Evolutionary conservation across 1,140 invertebrate genomes (phyloP), one percentile per base, ranked within the genome.

Genomic region (Lucilia sericata): DNA sequence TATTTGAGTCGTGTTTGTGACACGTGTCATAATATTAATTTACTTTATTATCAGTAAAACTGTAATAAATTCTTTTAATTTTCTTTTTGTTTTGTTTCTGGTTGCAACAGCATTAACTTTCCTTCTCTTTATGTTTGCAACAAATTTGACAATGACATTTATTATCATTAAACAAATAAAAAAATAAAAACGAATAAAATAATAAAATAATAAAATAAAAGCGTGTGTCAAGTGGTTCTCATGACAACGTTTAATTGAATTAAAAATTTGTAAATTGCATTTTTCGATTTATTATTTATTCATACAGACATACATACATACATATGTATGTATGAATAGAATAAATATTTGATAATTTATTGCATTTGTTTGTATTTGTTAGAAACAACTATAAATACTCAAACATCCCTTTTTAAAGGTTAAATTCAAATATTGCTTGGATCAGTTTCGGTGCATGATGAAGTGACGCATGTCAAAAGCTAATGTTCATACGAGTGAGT

Each of bases 231-330:
- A 80, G 76, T 80, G 76, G 76, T 49, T 80, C 76, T 80, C 76
- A 80, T 80, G 76, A 49, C 42, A 49, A 80, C 8, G 12, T 80
- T 80, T 80, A 80, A 80, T 80, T 80, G 76, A 80, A 80, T 80
- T 80, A 80, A 80, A 80, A 21, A 49, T 80, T 47, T 49, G 42
- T 80, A 80, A 49, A 21, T 70, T 70, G 19, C 21, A 70, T 70
- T 70, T 70, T 70, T 70, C n/a, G n/a, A 19, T 70, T 70, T 70
- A 70, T 17, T 55, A 42, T 70, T 70, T 70, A 9, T 21, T 70
- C 10, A 70, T 70, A 30, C 25, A 30, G 25, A 30, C 25, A 30
- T 30, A 30, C 25, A 1, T 30, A 30, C 3, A 30, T 30, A 30
- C 25, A 30, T 30, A 30, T n/a, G 13, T n/a, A 14, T 60, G 17